Percentiles rank a stretch among this genome's conserved stretches.
Conservation (phyloP, 2,113 vertebrate genomes). For the Silurus glanis region DNA sequence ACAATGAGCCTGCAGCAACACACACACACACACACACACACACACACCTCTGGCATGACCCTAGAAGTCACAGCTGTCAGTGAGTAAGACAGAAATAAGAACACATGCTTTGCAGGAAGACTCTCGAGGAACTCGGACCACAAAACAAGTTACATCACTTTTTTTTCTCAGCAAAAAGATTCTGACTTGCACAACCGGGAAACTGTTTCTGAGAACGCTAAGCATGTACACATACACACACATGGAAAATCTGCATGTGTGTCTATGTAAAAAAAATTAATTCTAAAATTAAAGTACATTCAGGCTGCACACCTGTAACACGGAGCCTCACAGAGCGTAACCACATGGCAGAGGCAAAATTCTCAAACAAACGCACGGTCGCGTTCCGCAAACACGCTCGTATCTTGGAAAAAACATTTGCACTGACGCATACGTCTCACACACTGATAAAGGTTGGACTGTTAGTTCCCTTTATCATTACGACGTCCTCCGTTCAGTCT, state of each 20-base stretch:
- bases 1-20: neutral
- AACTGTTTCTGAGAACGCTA: neutral
- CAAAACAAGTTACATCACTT: neutral
- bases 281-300: neutral
- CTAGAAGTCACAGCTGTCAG: neutral
- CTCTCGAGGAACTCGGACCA: slow-evolving; percentile 12
- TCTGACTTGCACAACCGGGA: neutral
- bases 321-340: neutral
- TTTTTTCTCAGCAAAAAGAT: neutral
- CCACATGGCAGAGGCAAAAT: neutral
- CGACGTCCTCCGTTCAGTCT: too few species aligned
- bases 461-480: too few species aligned
- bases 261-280: neutral
- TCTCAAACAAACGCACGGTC: neutral
- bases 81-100: neutral
- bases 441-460: too few species aligned
- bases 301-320: neutral
- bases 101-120: neutral
- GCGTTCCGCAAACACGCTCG: too few species aligned
- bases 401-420: too few species aligned
- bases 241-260: neutral
- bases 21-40: neutral
- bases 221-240: neutral
- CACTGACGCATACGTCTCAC: too few species aligned
- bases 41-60: slow-evolving; percentile 1